Evolutionary conservation across 2,888 invertebrate genomes (phyloP).

Genomic region (Lasioglossum leucozonium): DNA sequence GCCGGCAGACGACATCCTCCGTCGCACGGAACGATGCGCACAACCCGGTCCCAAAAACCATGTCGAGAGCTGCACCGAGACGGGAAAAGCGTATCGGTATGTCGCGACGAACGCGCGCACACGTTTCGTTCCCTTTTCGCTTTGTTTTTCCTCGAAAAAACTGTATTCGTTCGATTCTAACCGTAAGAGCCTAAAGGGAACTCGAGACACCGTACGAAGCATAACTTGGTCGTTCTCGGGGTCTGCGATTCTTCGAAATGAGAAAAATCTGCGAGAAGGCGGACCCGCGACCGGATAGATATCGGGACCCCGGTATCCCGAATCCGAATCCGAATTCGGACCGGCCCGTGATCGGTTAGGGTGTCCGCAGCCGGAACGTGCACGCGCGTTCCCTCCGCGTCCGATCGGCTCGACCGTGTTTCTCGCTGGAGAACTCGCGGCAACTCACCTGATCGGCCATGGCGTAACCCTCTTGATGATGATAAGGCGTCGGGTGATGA

Average conservation of each 20-base stretch:
- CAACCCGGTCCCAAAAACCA: not conserved
- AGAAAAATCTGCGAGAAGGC: not conserved
- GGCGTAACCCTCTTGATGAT: conserved; percentile 90
- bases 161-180: not conserved
- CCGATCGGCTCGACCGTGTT: not conserved
- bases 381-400: not conserved
- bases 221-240: not conserved
- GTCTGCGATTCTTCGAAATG: not conserved
- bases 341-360: not conserved
- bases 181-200: not conserved
- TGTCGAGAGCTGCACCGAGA: not conserved
- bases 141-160: not conserved
- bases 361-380: not conserved
- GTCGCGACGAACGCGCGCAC: not conserved
- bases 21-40: not conserved
- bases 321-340: not conserved
- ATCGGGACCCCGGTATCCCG: not conserved
- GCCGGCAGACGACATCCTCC: not conserved
- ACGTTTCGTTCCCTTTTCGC: not conserved
- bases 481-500: conserved; percentile 84
- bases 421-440: not conserved
- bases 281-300: no score
- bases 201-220: not conserved
- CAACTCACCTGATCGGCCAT: conserved; percentile 90
- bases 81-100: not conserved